These are phyloP conservation scores for Harpagifer antarcticus DNA, from an alignment of 2,797 vertebrate species.

Conservation along the genomic window DNA sequence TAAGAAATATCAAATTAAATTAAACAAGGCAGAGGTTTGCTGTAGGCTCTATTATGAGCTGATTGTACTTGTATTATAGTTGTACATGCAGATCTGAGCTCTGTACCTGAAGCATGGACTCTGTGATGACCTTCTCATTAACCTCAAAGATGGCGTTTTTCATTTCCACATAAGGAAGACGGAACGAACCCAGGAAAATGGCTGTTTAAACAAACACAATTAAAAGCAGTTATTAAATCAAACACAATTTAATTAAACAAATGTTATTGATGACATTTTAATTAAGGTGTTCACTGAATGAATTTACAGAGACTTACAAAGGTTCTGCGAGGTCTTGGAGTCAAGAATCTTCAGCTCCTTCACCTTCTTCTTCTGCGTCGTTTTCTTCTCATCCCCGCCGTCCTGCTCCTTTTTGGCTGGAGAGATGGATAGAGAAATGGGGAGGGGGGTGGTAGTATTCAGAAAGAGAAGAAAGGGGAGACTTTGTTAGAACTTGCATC, in stretches of 20 bases:
- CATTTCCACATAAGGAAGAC: slow-evolving; percentile 90
- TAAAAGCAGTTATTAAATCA: neutral
- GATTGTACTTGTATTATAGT: neutral
- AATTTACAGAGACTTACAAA: slow-evolving; percentile 84
- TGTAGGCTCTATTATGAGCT: neutral
- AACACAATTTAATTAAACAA: neutral
- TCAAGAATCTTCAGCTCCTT: slow-evolving; percentile 91
- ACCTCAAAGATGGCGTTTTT: slow-evolving; percentile 88
- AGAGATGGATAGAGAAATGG: slow-evolving; percentile 15
- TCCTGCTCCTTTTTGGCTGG: slow-evolving; percentile 89
- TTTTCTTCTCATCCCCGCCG: slow-evolving; percentile 86
- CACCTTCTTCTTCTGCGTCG: slow-evolving; percentile 89
- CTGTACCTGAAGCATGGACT: slow-evolving; percentile 89
- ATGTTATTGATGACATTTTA: neutral
- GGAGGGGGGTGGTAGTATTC: neutral
- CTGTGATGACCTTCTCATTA: slow-evolving; percentile 87
- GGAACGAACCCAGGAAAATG: slow-evolving; percentile 91
- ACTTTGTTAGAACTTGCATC: slow-evolving; percentile 6
- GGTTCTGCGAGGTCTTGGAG: slow-evolving; percentile 88
- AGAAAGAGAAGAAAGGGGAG: neutral
- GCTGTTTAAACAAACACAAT: slow-evolving; percentile 74
- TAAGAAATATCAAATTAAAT: neutral
- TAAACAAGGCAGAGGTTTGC: neutral
- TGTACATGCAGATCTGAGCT: slow-evolving; percentile 5
- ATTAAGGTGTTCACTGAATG: neutral